phyloP scores from a whole-genome alignment of 2,113 vertebrate genomes.

The Lagopus leucura region DNA sequence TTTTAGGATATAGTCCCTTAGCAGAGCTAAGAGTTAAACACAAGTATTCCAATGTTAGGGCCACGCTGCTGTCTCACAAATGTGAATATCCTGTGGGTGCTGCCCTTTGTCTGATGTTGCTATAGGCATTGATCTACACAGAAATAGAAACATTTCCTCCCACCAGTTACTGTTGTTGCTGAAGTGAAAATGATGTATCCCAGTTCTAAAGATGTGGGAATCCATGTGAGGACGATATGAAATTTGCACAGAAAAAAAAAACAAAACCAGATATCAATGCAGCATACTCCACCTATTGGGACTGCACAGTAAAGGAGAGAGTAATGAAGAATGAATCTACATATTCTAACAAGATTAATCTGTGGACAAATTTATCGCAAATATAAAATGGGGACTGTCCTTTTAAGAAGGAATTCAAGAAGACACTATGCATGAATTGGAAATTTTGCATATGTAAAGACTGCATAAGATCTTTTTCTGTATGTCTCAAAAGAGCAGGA shows the following conservation, averaged over 20 bases:
- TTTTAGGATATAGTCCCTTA: neutral
- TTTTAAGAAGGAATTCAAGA: neutral
- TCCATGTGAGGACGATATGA: neutral
- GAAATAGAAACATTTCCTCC: conserved; percentile 17
- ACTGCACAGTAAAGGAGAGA: neutral
- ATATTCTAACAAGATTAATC: neutral
- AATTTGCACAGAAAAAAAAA: neutral
- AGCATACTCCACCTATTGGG: neutral
- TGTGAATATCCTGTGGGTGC: conserved; percentile 7
- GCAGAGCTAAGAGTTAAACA: neutral
- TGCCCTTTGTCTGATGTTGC: conserved; percentile 24
- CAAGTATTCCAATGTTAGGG: neutral
- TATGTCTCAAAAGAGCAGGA: neutral
- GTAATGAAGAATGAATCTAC: neutral
- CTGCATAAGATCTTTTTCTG: neutral
- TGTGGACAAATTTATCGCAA: neutral
- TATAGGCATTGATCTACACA: neutral
- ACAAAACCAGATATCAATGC: neutral
- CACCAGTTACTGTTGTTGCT: neutral
- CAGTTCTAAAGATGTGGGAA: neutral
- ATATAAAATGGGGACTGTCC: neutral
- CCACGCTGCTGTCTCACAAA: conserved; percentile 5
- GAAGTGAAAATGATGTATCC: conserved; percentile 4
- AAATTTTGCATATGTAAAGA: neutral
- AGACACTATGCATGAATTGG: neutral